Base-by-base conservation (phyloP, 2,113 vertebrate species). In the Hymenochirus boettgeri region DNA sequence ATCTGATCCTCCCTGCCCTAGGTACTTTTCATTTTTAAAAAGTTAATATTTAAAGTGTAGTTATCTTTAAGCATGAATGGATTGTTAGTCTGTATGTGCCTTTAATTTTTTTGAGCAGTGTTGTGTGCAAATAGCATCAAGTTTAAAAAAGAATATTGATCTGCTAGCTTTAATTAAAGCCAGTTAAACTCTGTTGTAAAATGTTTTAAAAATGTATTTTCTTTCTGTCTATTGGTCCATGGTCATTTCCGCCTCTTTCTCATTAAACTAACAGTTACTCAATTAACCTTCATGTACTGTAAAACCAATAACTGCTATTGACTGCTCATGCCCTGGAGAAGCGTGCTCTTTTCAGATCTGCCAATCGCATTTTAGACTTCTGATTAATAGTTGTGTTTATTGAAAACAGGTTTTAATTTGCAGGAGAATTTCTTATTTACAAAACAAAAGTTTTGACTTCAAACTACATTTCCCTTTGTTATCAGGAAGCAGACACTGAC, bases 401-500 rank as follows among this genome's bases (percentile, higher is more conserved):
- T 42, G 13, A n/a, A n/a, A 42, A 42, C 1, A 42, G 17, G 39
- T 6, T 42, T n/a, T 17, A n/a, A 42, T n/a, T 15, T n/a, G 2
- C 17, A n/a, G 13, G n/a, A 42, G 39, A n/a, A n/a, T 42, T 15
- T 42, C 17, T n/a, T 42, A 3, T 42, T 42, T 18, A 42, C 7
- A 42, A 15, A 42, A 17, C n/a, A n/a, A n/a, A n/a, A n/a, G 4
- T 3, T 13, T 17, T 15, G 17, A 2, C 5, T 18, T 2, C 39
- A 15, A 42, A 42, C 37, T 13, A 5, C 2, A 39, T 13, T 4
- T 42, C 17, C 33, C n/a, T 15, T 5, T 29, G 10, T 18, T 48
- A 35, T 27, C 71, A 98, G 96, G 96, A 98, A 69, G 96, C 95
- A 0, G 96, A 99, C 71, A 98, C 96, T 0, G 96, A 98, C n/a